These are phyloP conservation scores for Callaeas wilsoni DNA, from an alignment of 2,113 vertebrate genomes.

Conservation along the genomic window DNA sequence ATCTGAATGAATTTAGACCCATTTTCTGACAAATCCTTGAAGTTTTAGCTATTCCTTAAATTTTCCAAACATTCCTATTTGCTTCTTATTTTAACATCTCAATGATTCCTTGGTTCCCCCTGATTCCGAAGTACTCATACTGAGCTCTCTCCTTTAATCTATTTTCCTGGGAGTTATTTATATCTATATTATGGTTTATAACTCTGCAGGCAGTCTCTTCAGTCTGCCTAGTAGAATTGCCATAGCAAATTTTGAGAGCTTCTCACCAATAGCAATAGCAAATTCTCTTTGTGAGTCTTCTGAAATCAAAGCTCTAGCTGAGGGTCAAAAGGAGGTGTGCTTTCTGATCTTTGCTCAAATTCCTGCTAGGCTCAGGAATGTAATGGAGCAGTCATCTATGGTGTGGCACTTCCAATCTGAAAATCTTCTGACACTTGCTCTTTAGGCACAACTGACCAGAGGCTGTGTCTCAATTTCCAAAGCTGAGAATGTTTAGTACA, in stretches of 20 bases:
- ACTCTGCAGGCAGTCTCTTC: not conserved
- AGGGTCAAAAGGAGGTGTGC: not conserved
- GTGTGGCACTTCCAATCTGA: not conserved
- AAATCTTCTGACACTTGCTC: not conserved
- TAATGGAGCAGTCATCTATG: not conserved
- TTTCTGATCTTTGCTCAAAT: not conserved
- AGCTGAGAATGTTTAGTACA: not conserved
- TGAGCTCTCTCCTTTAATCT: not conserved
- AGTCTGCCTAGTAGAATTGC: not conserved
- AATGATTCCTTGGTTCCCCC: not conserved
- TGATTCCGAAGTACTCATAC: not conserved
- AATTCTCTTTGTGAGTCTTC: not conserved
- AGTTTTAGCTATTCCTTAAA: not conserved
- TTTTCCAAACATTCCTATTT: not conserved
- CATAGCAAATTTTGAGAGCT: not conserved
- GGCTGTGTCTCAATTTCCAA: not conserved
- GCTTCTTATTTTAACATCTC: not conserved
- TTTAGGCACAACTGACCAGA: not conserved
- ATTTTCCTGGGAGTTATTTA: not conserved
- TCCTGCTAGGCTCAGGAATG: not conserved
- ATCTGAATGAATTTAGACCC: not conserved
- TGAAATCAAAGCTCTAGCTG: not conserved
- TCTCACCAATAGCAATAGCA: not conserved
- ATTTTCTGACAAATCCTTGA: not conserved
- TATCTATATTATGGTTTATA: not conserved